phyloP scores from a whole-genome alignment of 2,113 vertebrate species.

The Odontophorus gujanensis region DNA sequence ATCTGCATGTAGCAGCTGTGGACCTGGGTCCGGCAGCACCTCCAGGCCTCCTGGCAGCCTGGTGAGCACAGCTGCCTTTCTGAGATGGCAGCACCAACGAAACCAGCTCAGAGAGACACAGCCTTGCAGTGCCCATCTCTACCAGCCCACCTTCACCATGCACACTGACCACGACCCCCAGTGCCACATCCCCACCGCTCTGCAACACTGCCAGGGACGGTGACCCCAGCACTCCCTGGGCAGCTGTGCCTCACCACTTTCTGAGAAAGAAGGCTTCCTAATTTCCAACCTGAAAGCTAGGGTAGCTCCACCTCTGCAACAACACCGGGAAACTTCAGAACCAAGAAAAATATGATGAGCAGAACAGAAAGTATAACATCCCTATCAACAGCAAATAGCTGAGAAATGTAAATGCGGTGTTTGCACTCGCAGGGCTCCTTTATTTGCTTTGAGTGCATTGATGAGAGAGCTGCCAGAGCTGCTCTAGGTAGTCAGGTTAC shows the following conservation, averaged over 20 bases:
- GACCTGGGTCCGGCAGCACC: background rate
- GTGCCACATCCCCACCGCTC: too few relatives aligned
- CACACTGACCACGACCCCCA: too few relatives aligned
- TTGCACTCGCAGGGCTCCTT: background rate
- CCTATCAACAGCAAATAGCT: background rate
- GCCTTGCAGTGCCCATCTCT: background rate
- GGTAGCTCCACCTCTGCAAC: background rate
- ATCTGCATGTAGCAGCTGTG: background rate
- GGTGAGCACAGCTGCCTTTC: background rate
- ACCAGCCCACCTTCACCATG: too few relatives aligned
- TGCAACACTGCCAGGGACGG: too few relatives aligned
- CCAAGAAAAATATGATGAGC: background rate
- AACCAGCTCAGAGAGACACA: background rate
- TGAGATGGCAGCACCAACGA: background rate
- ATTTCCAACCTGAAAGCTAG: background rate
- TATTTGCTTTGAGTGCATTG: background rate
- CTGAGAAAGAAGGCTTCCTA: too few relatives aligned
- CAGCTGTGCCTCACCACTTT: too few relatives aligned
- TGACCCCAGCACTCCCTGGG: too few relatives aligned
- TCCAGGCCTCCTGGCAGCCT: constrained; percentile 11
- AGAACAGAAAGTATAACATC: background rate
- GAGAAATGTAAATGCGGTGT: background rate
- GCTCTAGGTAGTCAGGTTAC: background rate
- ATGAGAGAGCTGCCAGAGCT: background rate
- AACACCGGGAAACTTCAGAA: background rate